Evolutionary conservation across 1,140 invertebrate genomes (phyloP).

Genomic region (Triops cancriformis): DNA sequence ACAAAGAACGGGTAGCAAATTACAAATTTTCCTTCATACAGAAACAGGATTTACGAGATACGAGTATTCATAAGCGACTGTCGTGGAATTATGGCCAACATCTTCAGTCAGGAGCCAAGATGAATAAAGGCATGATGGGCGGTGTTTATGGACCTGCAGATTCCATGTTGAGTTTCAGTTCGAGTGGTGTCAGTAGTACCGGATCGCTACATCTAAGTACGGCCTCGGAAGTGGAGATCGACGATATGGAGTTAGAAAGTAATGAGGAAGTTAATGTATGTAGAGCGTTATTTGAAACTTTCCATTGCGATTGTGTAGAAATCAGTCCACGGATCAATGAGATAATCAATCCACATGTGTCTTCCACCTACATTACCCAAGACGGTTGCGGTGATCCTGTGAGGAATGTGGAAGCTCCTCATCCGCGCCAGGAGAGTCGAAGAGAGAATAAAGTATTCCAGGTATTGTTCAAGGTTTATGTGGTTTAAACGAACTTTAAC

Average conservation of each 20-base stretch:
- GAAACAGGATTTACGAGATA: constrained; percentile 48
- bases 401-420: constrained; percentile 19
- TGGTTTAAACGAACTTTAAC: too few relatives aligned
- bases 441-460: constrained; percentile 5
- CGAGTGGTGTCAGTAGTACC: constrained; percentile 48
- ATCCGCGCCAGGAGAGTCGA: constrained; percentile 16
- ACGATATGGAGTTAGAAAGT: constrained; percentile 27
- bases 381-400: constrained; percentile 26
- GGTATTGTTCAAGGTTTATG: neutral
- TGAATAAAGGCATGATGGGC: constrained; percentile 28
- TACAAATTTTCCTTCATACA: constrained; percentile 30
- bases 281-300: neutral
- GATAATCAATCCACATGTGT: constrained; percentile 32
- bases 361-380: constrained; percentile 35
- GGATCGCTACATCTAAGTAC: constrained; percentile 43
- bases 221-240: constrained; percentile 36
- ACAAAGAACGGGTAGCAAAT: constrained; percentile 9
- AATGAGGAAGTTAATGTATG: neutral
- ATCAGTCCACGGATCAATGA: neutral
- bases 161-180: constrained; percentile 36
- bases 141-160: constrained; percentile 8
- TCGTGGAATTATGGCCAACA: constrained; percentile 54
- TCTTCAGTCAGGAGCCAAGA: constrained; percentile 28
- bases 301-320: neutral
- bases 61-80: constrained; percentile 53